phyloP scores from a whole-genome alignment of 2,888 invertebrate genomes.

The Hypena proboscidalis region DNA sequence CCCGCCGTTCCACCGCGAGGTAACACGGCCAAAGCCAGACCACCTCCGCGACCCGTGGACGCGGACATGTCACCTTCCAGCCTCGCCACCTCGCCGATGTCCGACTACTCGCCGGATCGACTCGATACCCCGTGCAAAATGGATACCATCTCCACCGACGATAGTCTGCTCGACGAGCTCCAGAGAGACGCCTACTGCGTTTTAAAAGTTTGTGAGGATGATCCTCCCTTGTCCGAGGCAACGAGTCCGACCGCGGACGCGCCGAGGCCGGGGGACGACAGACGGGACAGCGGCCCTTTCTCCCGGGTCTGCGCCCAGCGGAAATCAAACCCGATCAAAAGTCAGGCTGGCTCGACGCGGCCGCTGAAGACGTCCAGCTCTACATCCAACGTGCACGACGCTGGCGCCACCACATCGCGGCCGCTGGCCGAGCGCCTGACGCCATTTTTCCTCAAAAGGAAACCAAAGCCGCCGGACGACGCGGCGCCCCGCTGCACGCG shows the following conservation, averaged over 20 bases:
- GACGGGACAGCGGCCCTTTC: conserved; percentile 59
- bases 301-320: conserved; percentile 73
- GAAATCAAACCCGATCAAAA: conserved; percentile 78
- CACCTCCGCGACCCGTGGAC: conserved; percentile 49
- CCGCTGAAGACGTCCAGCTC: conserved; percentile 76
- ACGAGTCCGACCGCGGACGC: conserved; percentile 36
- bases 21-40: conserved; percentile 50
- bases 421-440: conserved; percentile 75
- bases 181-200: conserved; percentile 74
- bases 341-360: conserved; percentile 58
- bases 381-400: conserved; percentile 78
- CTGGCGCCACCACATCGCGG: conserved; percentile 61
- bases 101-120: conserved; percentile 75
- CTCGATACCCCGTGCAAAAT: conserved; percentile 69
- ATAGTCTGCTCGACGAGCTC: conserved; percentile 76
- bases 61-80: conserved; percentile 85
- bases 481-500: conserved; percentile 48
- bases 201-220: conserved; percentile 74
- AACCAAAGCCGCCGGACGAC: conserved; percentile 67
- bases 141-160: conserved; percentile 67
- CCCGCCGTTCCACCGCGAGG: conserved; percentile 63
- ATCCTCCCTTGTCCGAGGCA: conserved; percentile 40
- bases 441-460: conserved; percentile 79
- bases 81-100: conserved; percentile 85
- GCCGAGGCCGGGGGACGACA: conserved; percentile 43